Evolutionary conservation across 2,888 invertebrate genomes (phyloP).

Genomic region (Drosophila paranaensis): DNA sequence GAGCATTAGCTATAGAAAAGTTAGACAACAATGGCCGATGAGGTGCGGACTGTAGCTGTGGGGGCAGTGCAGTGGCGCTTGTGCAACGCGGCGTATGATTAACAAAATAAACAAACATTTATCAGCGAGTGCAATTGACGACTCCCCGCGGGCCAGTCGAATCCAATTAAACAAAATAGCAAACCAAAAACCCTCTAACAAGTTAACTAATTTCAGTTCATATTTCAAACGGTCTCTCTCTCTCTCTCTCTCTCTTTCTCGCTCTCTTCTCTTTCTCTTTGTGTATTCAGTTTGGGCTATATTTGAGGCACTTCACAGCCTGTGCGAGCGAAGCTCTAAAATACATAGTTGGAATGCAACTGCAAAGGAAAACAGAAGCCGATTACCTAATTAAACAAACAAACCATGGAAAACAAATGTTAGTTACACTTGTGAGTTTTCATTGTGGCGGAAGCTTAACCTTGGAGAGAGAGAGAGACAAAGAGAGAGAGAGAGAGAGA

Average conservation of each 20-base stretch:
- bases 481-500: background rate
- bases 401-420: conserved; percentile 20
- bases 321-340: conserved; percentile 11
- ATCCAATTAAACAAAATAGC: conserved; percentile 7
- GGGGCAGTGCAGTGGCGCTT: conserved; percentile 4
- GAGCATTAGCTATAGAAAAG: conserved; percentile 36
- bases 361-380: conserved; percentile 33
- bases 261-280: background rate
- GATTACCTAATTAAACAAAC: conserved; percentile 60
- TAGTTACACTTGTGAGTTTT: conserved; percentile 48
- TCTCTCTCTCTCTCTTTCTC: background rate
- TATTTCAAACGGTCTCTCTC: background rate
- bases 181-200: background rate
- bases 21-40: conserved; percentile 53
- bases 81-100: conserved; percentile 73
- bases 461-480: background rate
- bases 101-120: conserved; percentile 62
- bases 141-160: conserved; percentile 8
- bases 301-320: conserved; percentile 33
- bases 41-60: conserved; percentile 15
- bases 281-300: conserved; percentile 8
- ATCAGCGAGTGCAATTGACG: conserved; percentile 28
- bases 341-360: conserved; percentile 31
- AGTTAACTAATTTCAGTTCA: background rate
- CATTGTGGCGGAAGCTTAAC: conserved; percentile 21